Base-by-base conservation (phyloP, 2,113 vertebrate genomes). In the Scalopus aquaticus region DNA sequence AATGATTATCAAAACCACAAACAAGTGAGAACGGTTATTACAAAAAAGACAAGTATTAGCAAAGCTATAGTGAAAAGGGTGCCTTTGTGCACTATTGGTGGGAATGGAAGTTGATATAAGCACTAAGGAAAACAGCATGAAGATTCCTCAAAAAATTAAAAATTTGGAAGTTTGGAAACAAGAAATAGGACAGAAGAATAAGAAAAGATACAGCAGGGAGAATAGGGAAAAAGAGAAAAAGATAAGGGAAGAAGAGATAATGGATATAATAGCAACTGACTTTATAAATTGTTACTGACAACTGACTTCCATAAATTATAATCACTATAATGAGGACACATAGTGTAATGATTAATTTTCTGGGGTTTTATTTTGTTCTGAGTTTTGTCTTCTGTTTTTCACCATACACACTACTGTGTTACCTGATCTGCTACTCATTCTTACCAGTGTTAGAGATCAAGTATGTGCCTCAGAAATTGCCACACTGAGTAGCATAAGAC, bases 371-470 rank as follows among this genome's bases (percentile, higher is more conserved):
- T 42, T 95, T 87, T 5, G 46, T 94, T 67, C 17, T 49, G 69
- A 70, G 65, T 80, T 89, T 96, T 42, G 54, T 81, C 37, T 24
- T 70, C 20, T n/a, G 69, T 86, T 90, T 93, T 72, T 60, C 44
- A 73, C 30, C 37, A 9, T 26, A 58, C 6, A 42, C 24, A 77
- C 5, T 81, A 19, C 42, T 51, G 10, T 94, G 11, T 74, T 39
- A 81, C 24, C 67, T 10, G 72, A 44, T 80, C 74, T 90, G 77
- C 76, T 20, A 74, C 19, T 78, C 49, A 44, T 88, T 84, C 58
- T 46, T 39, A 69, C 12, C 35, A 85, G 67, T 84, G 49, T 84
- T 26, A 44, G 49, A 85, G 56, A 88, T 84, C 70, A 73, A 74
- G 37, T 60, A 37, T 72, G 62, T 80, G 78, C 67, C 4, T 72